Evolutionary conservation across 1,140 invertebrate species (phyloP).

Genomic region (Nephila pilipes): DNA sequence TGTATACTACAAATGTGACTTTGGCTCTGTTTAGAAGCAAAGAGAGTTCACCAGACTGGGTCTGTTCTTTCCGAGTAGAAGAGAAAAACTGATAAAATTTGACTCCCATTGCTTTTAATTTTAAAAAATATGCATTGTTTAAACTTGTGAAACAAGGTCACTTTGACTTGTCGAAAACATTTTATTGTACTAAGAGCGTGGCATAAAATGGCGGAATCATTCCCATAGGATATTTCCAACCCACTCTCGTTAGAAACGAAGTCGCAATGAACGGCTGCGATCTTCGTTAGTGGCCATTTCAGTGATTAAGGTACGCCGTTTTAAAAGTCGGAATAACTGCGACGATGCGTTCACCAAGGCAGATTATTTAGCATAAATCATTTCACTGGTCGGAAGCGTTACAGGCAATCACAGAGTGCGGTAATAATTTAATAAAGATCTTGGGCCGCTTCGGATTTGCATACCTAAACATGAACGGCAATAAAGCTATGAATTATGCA

Average conservation of each 20-base stretch:
- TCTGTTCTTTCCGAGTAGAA: too few species aligned
- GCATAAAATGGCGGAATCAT: neutral
- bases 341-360: neutral
- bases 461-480: slow-evolving; percentile 73
- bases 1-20: too few species aligned
- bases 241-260: neutral
- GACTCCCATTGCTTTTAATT: too few species aligned
- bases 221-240: neutral
- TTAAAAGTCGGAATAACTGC: slow-evolving; percentile 42
- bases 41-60: too few species aligned
- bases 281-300: slow-evolving; percentile 61
- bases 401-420: slow-evolving; percentile 60
- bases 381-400: slow-evolving; percentile 72
- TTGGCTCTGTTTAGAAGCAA: too few species aligned
- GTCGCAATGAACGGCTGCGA: neutral
- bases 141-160: too few species aligned
- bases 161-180: too few species aligned
- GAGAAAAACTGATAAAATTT: too few species aligned
- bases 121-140: too few species aligned
- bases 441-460: slow-evolving; percentile 62
- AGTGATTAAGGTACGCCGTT: slow-evolving; percentile 55
- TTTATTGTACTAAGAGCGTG: neutral
- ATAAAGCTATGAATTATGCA: slow-evolving; percentile 72
- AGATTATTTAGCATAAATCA: slow-evolving; percentile 74
- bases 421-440: slow-evolving; percentile 75